Percentiles rank a stretch among this genome's conserved stretches.
Conservation (phyloP, 2,113 vertebrate genomes). For the Pelmatolapia mariae region DNA sequence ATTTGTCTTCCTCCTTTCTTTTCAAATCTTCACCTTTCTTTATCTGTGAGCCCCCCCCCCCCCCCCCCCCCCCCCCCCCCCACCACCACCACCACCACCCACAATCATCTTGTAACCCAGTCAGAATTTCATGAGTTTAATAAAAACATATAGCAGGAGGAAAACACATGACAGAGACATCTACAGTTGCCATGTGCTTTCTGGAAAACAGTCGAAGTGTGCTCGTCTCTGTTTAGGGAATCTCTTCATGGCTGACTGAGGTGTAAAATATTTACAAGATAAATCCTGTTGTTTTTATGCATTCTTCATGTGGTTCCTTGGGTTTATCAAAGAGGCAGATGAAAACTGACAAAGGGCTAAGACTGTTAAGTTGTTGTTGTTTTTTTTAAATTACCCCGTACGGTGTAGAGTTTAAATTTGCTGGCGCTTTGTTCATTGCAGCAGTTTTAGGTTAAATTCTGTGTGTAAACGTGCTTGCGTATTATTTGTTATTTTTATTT, state of each 20-base stretch:
- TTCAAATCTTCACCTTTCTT: background rate
- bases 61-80: background rate
- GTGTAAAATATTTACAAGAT: slow-evolving; percentile 50
- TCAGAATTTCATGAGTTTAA: background rate
- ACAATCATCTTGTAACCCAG: background rate
- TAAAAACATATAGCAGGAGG: background rate
- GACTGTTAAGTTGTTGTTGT: background rate
- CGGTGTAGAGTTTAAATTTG: background rate
- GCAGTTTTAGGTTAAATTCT: background rate
- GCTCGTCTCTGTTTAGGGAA: background rate
- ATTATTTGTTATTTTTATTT: background rate
- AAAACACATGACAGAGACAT: background rate
- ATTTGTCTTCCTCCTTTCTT: background rate
- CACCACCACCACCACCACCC: background rate
- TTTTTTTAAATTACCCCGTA: background rate
- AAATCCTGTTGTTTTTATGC: slow-evolving; percentile 34
- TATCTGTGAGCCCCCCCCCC: background rate
- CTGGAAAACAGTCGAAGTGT: background rate
- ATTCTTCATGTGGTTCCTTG: slow-evolving; percentile 1
- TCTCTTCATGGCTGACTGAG: slow-evolving; percentile 18
- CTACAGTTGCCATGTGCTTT: background rate
- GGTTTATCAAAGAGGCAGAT: background rate
- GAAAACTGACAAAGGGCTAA: background rate
- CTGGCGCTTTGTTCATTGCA: background rate
- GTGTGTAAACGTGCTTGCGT: background rate